Percentiles rank a stretch among this genome's conserved stretches.
Evolutionary conservation across 2,113 vertebrate species (phyloP).

Genomic region (Puma concolor): DNA sequence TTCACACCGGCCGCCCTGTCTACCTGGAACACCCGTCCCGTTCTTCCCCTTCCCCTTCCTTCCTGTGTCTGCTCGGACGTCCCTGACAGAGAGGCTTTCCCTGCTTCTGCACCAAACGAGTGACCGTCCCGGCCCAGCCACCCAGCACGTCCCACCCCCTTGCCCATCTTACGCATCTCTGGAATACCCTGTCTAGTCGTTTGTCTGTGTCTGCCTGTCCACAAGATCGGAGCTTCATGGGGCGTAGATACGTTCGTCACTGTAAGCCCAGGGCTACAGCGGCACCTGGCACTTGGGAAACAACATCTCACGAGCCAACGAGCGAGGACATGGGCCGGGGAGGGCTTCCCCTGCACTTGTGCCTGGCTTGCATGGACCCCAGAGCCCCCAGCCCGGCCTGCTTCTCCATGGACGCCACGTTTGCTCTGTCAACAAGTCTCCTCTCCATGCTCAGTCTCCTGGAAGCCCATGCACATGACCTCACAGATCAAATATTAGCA

Average conservation of each 20-base stretch:
- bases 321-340: rapidly evolving
- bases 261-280: rapidly evolving
- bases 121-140: rapidly evolving
- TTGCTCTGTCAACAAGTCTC: neutral
- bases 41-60: too few relatives aligned
- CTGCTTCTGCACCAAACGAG: too few relatives aligned
- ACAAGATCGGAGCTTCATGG: rapidly evolving
- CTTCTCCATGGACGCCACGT: neutral
- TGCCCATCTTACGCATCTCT: neutral
- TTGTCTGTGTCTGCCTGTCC: neutral
- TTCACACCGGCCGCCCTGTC: rapidly evolving
- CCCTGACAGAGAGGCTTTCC: neutral
- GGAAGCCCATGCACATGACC: neutral
- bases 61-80: neutral
- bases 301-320: rapidly evolving
- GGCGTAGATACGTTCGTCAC: neutral
- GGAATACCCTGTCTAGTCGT: neutral
- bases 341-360: rapidly evolving
- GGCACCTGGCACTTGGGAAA: neutral
- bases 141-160: neutral
- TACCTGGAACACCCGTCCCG: neutral
- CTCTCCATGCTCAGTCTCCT: neutral
- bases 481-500: neutral
- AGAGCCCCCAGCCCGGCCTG: neutral
- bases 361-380: neutral